Conservation (phyloP, 2,113 vertebrate species). For the Microcebus tavaratra region DNA sequence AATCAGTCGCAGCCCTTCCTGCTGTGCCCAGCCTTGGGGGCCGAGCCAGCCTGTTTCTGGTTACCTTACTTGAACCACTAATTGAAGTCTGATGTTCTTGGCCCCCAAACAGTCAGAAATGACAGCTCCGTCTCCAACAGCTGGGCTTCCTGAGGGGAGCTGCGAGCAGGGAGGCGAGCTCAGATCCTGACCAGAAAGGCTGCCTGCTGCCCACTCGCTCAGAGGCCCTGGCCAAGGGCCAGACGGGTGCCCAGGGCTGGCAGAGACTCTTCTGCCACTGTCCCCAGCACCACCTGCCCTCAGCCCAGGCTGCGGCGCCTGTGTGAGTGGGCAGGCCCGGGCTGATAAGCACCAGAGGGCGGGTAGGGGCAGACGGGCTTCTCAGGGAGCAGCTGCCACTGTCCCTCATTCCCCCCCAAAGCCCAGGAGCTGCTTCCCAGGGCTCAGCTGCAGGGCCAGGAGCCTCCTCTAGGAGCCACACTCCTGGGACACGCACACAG, state of each 20-base stretch:
- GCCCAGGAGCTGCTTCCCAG: not conserved
- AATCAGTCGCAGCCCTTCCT: conserved; percentile 38
- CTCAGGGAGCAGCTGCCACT: not conserved
- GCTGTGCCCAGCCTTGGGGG: conserved; percentile 68
- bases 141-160: conserved; percentile 74
- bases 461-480: not conserved
- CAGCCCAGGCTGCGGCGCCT: not conserved
- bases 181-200: conserved; percentile 46
- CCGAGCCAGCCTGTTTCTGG: conserved; percentile 74
- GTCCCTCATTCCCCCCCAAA: not conserved
- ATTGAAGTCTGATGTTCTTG: conserved; percentile 85
- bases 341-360: too few relatives aligned
- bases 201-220: not conserved
- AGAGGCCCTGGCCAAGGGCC: not conserved
- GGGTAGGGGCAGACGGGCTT: not conserved
- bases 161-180: conserved; percentile 45
- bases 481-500: not conserved
- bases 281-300: not conserved
- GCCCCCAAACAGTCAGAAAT: conserved; percentile 81
- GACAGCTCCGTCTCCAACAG: conserved; percentile 79
- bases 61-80: conserved; percentile 86
- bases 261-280: not conserved
- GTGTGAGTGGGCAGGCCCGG: not conserved
- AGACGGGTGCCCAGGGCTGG: not conserved
- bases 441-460: not conserved